Base-by-base conservation (phyloP, 2,113 vertebrate species). In the Pedetes capensis region DNA sequence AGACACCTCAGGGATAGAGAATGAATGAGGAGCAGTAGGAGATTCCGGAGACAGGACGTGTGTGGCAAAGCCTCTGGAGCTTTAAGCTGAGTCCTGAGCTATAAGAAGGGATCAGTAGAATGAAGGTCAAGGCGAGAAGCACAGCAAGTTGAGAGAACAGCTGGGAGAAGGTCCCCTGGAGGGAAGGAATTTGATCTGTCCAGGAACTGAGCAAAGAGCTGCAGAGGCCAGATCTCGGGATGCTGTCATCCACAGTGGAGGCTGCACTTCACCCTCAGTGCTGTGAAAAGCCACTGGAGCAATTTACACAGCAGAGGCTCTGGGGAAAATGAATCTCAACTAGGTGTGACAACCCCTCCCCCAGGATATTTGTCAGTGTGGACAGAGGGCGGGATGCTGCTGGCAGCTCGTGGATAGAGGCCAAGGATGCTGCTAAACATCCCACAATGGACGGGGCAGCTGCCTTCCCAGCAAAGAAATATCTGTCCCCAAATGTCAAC, bases 391-490 rank as follows among this genome's bases (percentile, higher is more conserved):
- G 55, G 66, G 34, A 6, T 37, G 37, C 34, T 59, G 6, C 29
- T n/a, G 44, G 61, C 34, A 22, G 39, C 47, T 29, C 25, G 64
- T 12, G 17, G 5, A 42, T 5, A 49, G 49, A 72, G 71, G 37
- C 8, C 17, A 27, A 25, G 32, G 51, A 39, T 8, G 3, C 53
- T 13, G 44, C 6, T n/a, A n/a, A n/a, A n/a, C n/a, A 17, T 42
- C 59, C 44, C 3, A 0, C 17, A 2, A 17, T 8, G 20, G 7
- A 1, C 6, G 27, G 75, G 32, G 53, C 2, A 5, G 63, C 23
- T 22, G 23, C 29, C n/a, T 6, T 39, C 32, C 34, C 7, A 14
- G 0, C 5, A 8, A 49, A 51, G 39, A 71, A 51, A 0, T n/a
- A 18, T 80, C 37, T n/a, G 29, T 8, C 22, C 49, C 32, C 0